phyloP scores from a whole-genome alignment of 2,888 invertebrate species.

The Leptopilina drosophilae region DNA sequence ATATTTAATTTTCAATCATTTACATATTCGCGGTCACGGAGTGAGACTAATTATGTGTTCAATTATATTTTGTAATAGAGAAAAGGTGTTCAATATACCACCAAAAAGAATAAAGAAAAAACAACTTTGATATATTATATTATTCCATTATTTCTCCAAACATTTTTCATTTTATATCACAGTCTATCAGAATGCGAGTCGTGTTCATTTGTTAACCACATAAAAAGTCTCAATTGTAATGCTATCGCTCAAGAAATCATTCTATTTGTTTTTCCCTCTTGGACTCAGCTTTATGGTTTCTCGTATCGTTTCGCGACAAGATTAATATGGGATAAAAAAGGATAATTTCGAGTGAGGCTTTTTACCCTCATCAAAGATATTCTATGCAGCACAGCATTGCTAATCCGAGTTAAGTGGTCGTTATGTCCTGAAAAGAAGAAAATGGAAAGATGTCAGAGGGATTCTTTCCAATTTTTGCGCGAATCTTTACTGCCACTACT shows the following conservation, averaged over 20 bases:
- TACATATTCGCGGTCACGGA: too few species aligned
- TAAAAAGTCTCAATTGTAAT: neutral
- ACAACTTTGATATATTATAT: too few species aligned
- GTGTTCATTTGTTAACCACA: too few species aligned
- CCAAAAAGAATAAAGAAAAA: too few species aligned
- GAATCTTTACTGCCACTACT: constrained; percentile 29
- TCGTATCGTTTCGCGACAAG: constrained; percentile 35
- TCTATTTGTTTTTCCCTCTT: neutral
- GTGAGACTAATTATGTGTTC: too few species aligned
- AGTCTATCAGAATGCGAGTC: too few species aligned
- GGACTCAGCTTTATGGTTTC: neutral
- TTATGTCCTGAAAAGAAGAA: constrained; percentile 53
- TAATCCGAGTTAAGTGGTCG: constrained; percentile 66
- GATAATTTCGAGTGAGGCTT: constrained; percentile 18
- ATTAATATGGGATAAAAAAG: constrained; percentile 23
- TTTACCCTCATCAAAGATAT: constrained; percentile 35
- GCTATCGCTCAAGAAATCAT: neutral
- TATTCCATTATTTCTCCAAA: too few species aligned
- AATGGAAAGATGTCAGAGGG: constrained; percentile 25
- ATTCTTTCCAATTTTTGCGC: constrained; percentile 43
- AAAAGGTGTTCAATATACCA: too few species aligned
- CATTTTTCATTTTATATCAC: too few species aligned
- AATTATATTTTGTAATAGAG: too few species aligned
- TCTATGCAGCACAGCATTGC: constrained; percentile 49
- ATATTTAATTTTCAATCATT: too few species aligned